Conservation (phyloP, 2,797 vertebrate genomes). For the Poliocrania exsul region DNA sequence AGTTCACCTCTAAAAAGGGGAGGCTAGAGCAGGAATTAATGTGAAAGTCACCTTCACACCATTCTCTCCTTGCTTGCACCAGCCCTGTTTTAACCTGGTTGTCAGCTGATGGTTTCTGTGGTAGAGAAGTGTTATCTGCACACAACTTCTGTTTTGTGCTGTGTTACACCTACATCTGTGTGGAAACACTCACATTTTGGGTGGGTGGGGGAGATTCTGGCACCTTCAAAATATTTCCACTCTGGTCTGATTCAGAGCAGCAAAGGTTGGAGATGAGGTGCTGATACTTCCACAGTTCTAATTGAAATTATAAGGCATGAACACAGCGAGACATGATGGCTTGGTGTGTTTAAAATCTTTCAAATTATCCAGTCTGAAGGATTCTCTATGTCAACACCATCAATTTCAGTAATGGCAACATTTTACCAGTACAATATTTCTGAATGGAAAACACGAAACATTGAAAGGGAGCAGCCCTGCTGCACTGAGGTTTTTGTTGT, state of each 20-base stretch:
- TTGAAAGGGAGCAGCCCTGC: background rate
- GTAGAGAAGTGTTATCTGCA: background rate
- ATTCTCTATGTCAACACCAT: background rate
- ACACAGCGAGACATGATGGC: accelerated
- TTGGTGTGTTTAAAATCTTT: background rate
- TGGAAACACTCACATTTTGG: background rate
- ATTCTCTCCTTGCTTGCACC: background rate
- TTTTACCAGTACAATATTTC: background rate
- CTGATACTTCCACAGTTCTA: background rate
- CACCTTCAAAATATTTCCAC: background rate
- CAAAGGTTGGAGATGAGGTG: background rate
- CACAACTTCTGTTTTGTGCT: background rate
- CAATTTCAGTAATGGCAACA: background rate
- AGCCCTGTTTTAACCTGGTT: background rate
- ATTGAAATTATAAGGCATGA: background rate
- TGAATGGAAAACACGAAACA: too few species aligned
- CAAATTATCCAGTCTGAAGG: background rate
- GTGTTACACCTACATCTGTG: background rate
- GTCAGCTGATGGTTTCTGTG: background rate
- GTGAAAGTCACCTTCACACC: background rate
- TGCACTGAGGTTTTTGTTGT: background rate
- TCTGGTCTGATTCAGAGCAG: background rate
- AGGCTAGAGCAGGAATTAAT: background rate
- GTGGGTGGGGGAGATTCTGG: background rate
- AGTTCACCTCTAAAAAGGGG: background rate